Evolutionary conservation across 2,888 invertebrate species (phyloP), one percentile per base, ranked within the genome.

Genomic region (Psococerastis gibbosa): DNA sequence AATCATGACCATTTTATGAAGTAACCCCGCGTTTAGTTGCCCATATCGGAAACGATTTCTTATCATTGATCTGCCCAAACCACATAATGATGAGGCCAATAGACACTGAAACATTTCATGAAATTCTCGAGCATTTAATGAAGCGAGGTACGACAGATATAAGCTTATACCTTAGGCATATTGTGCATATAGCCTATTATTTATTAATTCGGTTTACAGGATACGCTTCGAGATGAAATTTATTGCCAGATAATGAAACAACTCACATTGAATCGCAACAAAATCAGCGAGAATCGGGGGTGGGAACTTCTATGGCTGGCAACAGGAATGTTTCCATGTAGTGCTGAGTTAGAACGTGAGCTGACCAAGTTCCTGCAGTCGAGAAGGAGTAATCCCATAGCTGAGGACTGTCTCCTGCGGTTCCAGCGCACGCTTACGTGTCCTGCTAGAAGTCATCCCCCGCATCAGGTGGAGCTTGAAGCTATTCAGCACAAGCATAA

Each of bases 181-280:
- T 35, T 8, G 31, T 44, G 43, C 23, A n/a, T n/a, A n/a, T 43
- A 18, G 22, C n/a, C n/a, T 22, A 27, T 42, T 5, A 17, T 41
- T 35, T 35, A 43, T 44, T 35, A 22, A 45, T 43, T 43, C 41
- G 44, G 46, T 18, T 54, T 57, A 11, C 52, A 75, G 72, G 77
- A 82, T 50, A 61, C 73, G 33, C 65, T 94, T 38, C 71, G 83
- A 43, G 94, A 94, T 58, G 94, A 95, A 64, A 67, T 88, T 22
- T 94, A 84, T 56, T 94, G 92, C 57, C 94, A 95, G 62, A 71
- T 94, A 47, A 84, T 94, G 76, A 84, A 89, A 56, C 94, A 95
- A 60, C 62, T 95, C 48, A 94, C 88, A 0, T 81, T 79, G 52
- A 95, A 94, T 60, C 71, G 78, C 49, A 79, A 81, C 56, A 71